Evolutionary conservation across 1,140 invertebrate species (phyloP).

Genomic region (Drosophila pachea): DNA sequence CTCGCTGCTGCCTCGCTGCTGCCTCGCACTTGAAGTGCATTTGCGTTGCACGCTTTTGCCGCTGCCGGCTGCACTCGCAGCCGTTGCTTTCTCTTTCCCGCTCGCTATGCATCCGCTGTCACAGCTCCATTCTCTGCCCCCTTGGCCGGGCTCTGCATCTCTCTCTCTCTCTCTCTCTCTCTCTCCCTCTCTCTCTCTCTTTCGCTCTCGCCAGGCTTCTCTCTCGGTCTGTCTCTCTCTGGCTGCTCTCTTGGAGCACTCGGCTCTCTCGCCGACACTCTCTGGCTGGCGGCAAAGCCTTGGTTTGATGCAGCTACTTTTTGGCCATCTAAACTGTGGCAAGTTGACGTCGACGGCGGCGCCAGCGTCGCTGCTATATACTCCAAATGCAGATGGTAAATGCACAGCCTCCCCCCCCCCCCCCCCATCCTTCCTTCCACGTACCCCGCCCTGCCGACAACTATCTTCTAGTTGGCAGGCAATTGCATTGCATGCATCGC

Average conservation of each 20-base stretch:
- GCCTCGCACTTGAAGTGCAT: constrained; percentile 62
- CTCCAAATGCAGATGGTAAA: constrained; percentile 48
- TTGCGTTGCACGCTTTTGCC: constrained; percentile 63
- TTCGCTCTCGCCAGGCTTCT: constrained; percentile 13
- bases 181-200: constrained; percentile 13
- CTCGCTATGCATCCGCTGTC: background rate
- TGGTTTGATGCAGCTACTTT: constrained; percentile 53
- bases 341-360: constrained; percentile 60
- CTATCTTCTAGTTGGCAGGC: constrained; percentile 76
- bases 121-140: no score
- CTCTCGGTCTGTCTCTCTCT: constrained; percentile 11
- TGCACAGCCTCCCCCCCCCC: constrained; percentile 16
- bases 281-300: constrained; percentile 18
- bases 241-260: constrained; percentile 8
- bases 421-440: constrained; percentile 2
- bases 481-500: constrained; percentile 68
- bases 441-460: constrained; percentile 24
- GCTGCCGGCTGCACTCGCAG: constrained; percentile 50
- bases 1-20: constrained; percentile 18
- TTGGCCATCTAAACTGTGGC: constrained; percentile 74
- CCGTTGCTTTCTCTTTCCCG: constrained; percentile 18
- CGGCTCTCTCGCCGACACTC: constrained; percentile 19
- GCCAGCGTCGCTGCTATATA: constrained; percentile 43
- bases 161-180: constrained; percentile 10
- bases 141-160: no score